Conservation (phyloP, 1,140 invertebrate species). For the Musca domestica region DNA sequence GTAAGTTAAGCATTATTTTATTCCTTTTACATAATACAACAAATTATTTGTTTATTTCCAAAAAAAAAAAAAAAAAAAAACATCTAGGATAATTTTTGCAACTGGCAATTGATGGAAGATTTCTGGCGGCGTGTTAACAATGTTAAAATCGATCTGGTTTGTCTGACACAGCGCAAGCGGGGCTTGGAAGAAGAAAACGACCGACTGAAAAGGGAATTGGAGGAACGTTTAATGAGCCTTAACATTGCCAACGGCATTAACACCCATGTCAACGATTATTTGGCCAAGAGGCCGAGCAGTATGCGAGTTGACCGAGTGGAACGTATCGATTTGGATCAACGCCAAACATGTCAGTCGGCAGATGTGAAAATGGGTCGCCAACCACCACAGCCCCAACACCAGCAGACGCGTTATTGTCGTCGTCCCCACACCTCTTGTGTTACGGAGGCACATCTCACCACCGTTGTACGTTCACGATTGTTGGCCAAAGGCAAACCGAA, state of each 20-base stretch:
- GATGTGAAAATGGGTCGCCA: slow-evolving; percentile 29
- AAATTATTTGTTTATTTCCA: too few relatives aligned
- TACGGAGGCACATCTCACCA: slow-evolving; percentile 43
- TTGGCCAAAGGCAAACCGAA: slow-evolving; percentile 31
- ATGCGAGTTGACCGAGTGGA: slow-evolving; percentile 50
- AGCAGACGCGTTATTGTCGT: slow-evolving; percentile 23
- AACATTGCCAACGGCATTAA: slow-evolving; percentile 48
- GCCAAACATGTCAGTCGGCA: slow-evolving; percentile 32
- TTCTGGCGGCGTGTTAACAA: slow-evolving; percentile 52
- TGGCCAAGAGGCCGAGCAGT: slow-evolving; percentile 44
- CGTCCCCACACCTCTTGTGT: slow-evolving; percentile 28
- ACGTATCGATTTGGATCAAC: slow-evolving; percentile 37
- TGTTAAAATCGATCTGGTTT: slow-evolving; percentile 45
- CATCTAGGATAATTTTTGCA: slow-evolving; percentile 16
- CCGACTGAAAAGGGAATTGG: slow-evolving; percentile 40
- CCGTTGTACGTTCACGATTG: slow-evolving; percentile 36
- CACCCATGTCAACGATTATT: slow-evolving; percentile 40
- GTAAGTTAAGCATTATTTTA: slow-evolving; percentile 15
- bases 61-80: too few relatives aligned
- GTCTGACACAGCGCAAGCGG: slow-evolving; percentile 42
- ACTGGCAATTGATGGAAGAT: slow-evolving; percentile 38
- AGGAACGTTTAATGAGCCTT: slow-evolving; percentile 46
- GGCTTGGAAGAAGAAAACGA: slow-evolving; percentile 39
- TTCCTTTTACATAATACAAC: background rate
- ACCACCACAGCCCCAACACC: background rate